These are phyloP conservation scores for Papilio demoleus DNA, from an alignment of 2,888 invertebrate species.

Conservation along the genomic window DNA sequence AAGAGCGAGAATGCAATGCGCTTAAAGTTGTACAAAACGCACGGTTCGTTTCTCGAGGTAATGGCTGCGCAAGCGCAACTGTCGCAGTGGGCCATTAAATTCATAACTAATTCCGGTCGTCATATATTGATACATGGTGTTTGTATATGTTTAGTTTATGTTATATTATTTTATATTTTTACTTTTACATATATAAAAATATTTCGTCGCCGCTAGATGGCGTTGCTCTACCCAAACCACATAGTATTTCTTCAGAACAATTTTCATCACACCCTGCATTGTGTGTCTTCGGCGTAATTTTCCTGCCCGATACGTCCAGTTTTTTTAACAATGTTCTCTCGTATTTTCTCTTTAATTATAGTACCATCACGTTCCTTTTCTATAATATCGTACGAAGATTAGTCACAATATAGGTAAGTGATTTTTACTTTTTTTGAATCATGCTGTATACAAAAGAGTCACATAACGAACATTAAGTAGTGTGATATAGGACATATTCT, in stretches of 20 bases:
- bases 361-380: neutral
- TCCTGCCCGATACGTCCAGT: too few relatives aligned
- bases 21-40: constrained; percentile 38
- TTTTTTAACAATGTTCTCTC: neutral
- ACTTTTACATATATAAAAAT: neutral
- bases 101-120: constrained; percentile 55
- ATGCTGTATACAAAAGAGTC: constrained; percentile 1
- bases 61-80: constrained; percentile 65
- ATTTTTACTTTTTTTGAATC: constrained; percentile 4
- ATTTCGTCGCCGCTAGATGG: constrained; percentile 24
- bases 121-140: constrained; percentile 58
- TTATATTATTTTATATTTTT: neutral
- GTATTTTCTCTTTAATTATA: neutral
- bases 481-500: neutral
- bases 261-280: neutral
- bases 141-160: neutral
- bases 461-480: neutral
- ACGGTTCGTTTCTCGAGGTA: constrained; percentile 67
- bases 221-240: neutral
- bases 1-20: constrained; percentile 58
- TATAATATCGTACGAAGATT: too few relatives aligned
- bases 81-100: constrained; percentile 67
- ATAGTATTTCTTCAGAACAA: neutral
- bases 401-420: neutral
- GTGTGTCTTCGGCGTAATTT: neutral